Evolutionary conservation across 2,797 vertebrate species (phyloP).

Genomic region (Falco berigora): DNA sequence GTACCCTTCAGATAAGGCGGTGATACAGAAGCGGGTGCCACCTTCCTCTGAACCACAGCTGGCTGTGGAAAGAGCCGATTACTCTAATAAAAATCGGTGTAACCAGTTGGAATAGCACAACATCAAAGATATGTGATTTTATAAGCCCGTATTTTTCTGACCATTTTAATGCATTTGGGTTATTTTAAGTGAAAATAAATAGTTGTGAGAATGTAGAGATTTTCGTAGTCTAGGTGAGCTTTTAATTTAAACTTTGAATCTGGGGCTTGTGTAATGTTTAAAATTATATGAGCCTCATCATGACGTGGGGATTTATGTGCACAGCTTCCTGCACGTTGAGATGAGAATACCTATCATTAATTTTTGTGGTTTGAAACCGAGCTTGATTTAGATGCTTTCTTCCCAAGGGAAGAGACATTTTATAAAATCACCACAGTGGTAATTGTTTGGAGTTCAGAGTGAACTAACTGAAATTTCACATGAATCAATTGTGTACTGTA

Average conservation of each 20-base stretch:
- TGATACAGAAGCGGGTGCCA: neutral
- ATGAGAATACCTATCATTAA: neutral
- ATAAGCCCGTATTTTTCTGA: neutral
- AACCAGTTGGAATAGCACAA: neutral
- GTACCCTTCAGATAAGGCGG: neutral
- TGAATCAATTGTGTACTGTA: neutral
- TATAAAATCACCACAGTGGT: neutral
- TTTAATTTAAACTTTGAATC: neutral
- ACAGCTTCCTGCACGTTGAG: neutral
- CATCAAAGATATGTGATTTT: neutral
- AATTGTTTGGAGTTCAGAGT: constrained; percentile 24
- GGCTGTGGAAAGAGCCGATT: neutral
- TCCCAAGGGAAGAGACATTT: constrained; percentile 6
- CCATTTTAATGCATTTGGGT: neutral
- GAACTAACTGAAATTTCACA: neutral
- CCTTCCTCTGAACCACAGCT: neutral
- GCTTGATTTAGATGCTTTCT: constrained; percentile 41
- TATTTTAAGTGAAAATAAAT: neutral
- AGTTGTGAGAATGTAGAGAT: neutral
- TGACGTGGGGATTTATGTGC: neutral
- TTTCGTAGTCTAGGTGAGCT: neutral
- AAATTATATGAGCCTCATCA: neutral
- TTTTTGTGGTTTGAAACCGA: neutral
- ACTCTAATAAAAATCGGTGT: neutral
- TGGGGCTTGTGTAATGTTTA: neutral